Conservation (phyloP, 2,888 invertebrate genomes). For the Ischnus inquisitorius region DNA sequence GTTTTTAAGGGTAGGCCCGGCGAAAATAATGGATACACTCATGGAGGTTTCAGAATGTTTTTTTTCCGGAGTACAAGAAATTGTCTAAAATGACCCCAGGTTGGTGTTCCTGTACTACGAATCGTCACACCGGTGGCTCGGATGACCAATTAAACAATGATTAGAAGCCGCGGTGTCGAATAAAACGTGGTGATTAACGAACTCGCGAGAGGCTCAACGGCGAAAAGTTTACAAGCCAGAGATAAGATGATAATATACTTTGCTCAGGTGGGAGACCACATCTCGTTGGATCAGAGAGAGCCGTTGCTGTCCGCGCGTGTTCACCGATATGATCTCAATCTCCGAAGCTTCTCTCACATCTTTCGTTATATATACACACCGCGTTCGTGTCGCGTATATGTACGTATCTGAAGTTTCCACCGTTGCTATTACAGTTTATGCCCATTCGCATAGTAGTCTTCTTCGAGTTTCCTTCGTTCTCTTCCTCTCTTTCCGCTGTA, state of each 20-base stretch:
- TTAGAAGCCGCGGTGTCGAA: constrained; percentile 44
- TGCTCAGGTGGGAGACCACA: constrained; percentile 70
- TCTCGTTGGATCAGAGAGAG: constrained; percentile 65
- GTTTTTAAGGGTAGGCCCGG: too few species aligned
- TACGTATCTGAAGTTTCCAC: constrained; percentile 44
- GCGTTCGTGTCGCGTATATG: constrained; percentile 19
- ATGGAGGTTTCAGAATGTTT: neutral
- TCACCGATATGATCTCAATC: constrained; percentile 79
- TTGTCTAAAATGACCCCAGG: neutral
- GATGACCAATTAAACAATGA: constrained; percentile 50
- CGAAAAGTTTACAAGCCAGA: constrained; percentile 39
- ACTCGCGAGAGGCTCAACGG: constrained; percentile 61
- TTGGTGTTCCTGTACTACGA: neutral
- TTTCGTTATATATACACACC: constrained; percentile 45
- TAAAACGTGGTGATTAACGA: constrained; percentile 59
- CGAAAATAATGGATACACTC: too few species aligned
- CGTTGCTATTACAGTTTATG: constrained; percentile 52
- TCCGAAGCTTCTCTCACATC: constrained; percentile 67
- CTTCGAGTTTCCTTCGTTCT: constrained; percentile 39
- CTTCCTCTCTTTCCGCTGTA: constrained; percentile 29
- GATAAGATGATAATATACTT: constrained; percentile 69
- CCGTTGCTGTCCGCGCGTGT: constrained; percentile 77
- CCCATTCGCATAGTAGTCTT: constrained; percentile 62
- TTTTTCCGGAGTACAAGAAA: neutral
- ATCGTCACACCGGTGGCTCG: neutral